Base-by-base conservation (phyloP, 2,113 vertebrate genomes). In the Siniperca chuatsi region DNA sequence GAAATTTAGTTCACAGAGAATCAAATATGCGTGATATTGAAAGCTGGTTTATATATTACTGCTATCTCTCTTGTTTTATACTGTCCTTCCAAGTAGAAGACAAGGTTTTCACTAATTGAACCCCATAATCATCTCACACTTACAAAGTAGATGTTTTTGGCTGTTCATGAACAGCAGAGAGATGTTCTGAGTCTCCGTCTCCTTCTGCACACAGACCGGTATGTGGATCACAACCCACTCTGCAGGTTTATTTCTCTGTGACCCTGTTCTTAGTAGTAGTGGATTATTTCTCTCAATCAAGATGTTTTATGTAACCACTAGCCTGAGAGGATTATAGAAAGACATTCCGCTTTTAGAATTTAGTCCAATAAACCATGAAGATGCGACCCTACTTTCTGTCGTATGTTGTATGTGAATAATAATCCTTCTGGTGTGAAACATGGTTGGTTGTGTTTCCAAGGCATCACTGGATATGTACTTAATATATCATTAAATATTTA, bases 211-310 rank as follows among this genome's bases (percentile, higher is more conserved):
- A 58, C 29, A 15, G 61, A 75, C 78, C 46, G n/a, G 75, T 78
- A 78, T 79, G 71, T 82, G 81, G 68, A 82, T 89, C 78, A 37
- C 66, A 86, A 25, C 86, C 78, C 84, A 86, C 78, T 89, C 85
- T 84, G 81, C n/a, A 79, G 85, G 81, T 89, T 83, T 91, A 79
- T 86, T 78, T 85, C 68, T 79, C 89, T 57, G 50, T 92, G 92
- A 91, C 90, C 89, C 64, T 81, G 76, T 90, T 92, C 83, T 90
- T 79, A 86, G 74, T 89, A 89, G 90, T 87, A 64, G 89, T 92
- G 93, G 94, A 93, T 93, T 94, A 94, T 92, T 94, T 93, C 81
- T 92, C 92, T 89, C 91, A 90, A 92, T 94, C 91, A 93, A 92
- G 91, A 94, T 87, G 87, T 88, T 90, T 94, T 93, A 94, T 92